Evolutionary conservation across 2,113 vertebrate genomes (phyloP).

Genomic region (Limnothrissa miodon): DNA sequence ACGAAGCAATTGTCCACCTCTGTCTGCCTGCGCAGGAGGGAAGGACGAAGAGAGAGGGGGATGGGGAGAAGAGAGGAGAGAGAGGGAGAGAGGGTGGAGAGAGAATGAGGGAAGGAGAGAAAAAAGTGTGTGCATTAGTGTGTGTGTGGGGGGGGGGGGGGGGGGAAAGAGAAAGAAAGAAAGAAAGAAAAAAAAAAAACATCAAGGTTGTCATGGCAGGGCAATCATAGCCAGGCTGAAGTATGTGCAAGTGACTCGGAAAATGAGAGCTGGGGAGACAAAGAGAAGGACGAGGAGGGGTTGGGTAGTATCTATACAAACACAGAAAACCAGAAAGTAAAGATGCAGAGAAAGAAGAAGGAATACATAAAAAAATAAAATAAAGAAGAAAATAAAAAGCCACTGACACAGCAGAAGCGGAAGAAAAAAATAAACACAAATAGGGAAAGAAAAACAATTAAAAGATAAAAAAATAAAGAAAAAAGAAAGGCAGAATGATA

Average conservation of each 20-base stretch:
- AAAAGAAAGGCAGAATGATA: slow-evolving; percentile 46
- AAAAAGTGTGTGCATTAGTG: too few relatives aligned
- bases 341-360: background rate
- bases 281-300: background rate
- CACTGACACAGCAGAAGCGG: background rate
- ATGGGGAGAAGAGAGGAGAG: slow-evolving; percentile 28
- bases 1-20: slow-evolving; percentile 47
- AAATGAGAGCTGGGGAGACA: slow-evolving; percentile 4
- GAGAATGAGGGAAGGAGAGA: slow-evolving; percentile 25
- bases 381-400: background rate
- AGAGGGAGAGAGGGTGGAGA: background rate
- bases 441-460: background rate
- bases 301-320: background rate
- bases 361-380: background rate
- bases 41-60: slow-evolving; percentile 16
- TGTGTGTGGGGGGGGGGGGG: background rate
- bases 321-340: background rate
- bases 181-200: slow-evolving; percentile 26
- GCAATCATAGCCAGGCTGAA: slow-evolving; percentile 48
- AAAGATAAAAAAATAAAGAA: background rate
- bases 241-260: slow-evolving; percentile 42
- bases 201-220: slow-evolving; percentile 50
- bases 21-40: slow-evolving; percentile 16
- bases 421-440: background rate
- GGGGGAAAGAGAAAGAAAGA: background rate